A percentile compares a stretch with the other conserved stretches of the same genome.
Evolutionary conservation across 2,797 vertebrate species (phyloP).

Genomic region (Microcaecilia unicolor): DNA sequence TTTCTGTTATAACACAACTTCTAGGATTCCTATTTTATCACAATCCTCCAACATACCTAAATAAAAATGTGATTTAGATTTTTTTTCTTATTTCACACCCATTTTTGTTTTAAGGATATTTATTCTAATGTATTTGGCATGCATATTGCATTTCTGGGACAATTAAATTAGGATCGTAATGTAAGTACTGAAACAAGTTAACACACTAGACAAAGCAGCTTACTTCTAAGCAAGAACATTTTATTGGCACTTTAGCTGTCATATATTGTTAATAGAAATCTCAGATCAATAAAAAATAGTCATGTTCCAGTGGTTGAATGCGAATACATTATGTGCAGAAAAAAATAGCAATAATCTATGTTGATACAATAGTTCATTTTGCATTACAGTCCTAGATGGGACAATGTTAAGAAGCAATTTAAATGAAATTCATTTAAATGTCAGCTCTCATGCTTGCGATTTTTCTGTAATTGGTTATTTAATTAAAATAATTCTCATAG

Average conservation of each 20-base stretch:
- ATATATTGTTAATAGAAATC: constrained; percentile 53
- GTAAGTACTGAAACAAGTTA: too few relatives aligned
- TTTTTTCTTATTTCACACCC: too few relatives aligned
- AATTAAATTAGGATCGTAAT: too few relatives aligned
- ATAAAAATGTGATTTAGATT: too few relatives aligned
- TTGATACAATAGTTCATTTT: constrained; percentile 99
- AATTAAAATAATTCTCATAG: constrained; percentile 99
- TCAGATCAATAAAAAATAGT: constrained; percentile 66
- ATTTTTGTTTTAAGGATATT: too few relatives aligned
- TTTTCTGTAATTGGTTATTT: constrained; percentile 99
- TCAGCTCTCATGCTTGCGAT: constrained; percentile 99
- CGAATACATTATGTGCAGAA: constrained; percentile 71
- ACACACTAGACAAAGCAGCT: constrained; percentile 18
- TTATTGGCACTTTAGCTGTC: constrained; percentile 41
- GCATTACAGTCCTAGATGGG: constrained; percentile 98
- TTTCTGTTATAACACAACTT: too few relatives aligned
- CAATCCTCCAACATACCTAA: too few relatives aligned
- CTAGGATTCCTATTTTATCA: too few relatives aligned
- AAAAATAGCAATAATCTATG: constrained; percentile 97
- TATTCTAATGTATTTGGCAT: too few relatives aligned
- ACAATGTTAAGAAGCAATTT: constrained; percentile 99
- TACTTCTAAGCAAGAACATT: constrained; percentile 21
- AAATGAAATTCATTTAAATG: constrained; percentile 99
- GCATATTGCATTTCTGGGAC: too few relatives aligned
- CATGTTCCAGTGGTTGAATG: constrained; percentile 68